phyloP scores from a whole-genome alignment of 2,888 invertebrate species.

The Desoria tigrina region DNA sequence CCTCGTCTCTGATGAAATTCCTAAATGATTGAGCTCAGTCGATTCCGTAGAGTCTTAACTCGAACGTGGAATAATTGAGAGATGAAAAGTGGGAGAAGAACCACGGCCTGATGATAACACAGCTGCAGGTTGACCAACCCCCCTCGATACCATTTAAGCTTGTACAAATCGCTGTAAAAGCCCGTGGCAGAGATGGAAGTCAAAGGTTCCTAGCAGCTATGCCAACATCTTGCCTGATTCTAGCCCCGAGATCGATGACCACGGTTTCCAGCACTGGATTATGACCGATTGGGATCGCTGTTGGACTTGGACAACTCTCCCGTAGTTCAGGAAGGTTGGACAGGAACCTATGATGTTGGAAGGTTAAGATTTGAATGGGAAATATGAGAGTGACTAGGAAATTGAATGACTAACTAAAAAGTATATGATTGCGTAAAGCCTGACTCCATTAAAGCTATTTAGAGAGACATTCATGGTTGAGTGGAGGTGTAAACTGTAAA shows the following conservation, averaged over 20 bases:
- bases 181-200: constrained; percentile 12
- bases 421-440: not conserved
- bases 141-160: constrained; percentile 21
- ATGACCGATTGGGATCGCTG: too few relatives aligned
- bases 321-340: too few relatives aligned
- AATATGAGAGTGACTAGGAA: too few relatives aligned
- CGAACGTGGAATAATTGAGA: too few relatives aligned
- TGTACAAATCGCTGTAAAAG: constrained; percentile 19
- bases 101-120: constrained; percentile 51
- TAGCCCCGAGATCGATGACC: not conserved
- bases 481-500: not conserved
- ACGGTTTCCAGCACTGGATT: not conserved
- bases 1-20: too few relatives aligned
- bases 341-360: too few relatives aligned
- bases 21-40: too few relatives aligned
- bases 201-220: constrained; percentile 44
- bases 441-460: not conserved
- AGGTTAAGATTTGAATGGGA: too few relatives aligned
- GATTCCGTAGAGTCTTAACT: too few relatives aligned
- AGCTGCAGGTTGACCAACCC: constrained; percentile 39
- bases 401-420: constrained; percentile 9
- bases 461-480: not conserved
- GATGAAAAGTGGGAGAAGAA: constrained; percentile 17
- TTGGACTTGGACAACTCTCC: too few relatives aligned
- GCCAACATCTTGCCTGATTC: constrained; percentile 53